Conservation (phyloP, 2,113 vertebrate genomes). For the Platanista minor region DNA sequence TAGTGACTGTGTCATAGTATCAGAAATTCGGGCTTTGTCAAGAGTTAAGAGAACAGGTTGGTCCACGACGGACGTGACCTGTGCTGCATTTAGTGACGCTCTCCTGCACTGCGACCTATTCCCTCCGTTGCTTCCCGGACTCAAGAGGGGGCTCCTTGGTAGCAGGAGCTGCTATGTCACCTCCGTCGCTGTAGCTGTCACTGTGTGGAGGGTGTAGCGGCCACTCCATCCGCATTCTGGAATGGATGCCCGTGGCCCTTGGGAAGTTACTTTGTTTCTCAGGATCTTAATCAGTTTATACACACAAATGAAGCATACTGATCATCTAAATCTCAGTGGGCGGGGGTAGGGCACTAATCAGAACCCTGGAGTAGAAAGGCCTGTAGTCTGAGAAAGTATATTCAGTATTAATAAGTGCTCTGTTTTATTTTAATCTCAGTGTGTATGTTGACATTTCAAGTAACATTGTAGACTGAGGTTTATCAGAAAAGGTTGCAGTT, state of each 20-base stretch:
- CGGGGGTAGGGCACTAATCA: background rate
- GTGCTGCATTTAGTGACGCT: background rate
- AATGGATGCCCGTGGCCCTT: fast-evolving
- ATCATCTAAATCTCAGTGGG: background rate
- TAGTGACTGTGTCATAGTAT: background rate
- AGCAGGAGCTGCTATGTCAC: background rate
- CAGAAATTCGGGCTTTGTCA: background rate
- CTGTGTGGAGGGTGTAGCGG: background rate
- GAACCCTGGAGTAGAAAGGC: background rate
- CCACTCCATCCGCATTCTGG: fast-evolving
- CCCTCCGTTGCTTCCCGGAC: fast-evolving
- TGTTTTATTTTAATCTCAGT: background rate
- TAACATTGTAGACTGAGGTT: background rate
- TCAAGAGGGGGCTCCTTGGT: background rate
- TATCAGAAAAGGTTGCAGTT: background rate
- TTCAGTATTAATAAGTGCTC: background rate
- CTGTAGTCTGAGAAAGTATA: background rate
- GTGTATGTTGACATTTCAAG: background rate
- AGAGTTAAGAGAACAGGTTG: background rate
- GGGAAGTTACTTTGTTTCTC: background rate
- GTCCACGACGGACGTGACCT: background rate
- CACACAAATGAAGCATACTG: background rate
- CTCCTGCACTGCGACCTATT: background rate
- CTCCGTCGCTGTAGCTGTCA: background rate
- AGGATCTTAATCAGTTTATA: background rate